Evolutionary conservation across 2,888 invertebrate genomes (phyloP), one percentile per base, ranked within the genome.

Genomic region (Diaprepes abbreviatus): DNA sequence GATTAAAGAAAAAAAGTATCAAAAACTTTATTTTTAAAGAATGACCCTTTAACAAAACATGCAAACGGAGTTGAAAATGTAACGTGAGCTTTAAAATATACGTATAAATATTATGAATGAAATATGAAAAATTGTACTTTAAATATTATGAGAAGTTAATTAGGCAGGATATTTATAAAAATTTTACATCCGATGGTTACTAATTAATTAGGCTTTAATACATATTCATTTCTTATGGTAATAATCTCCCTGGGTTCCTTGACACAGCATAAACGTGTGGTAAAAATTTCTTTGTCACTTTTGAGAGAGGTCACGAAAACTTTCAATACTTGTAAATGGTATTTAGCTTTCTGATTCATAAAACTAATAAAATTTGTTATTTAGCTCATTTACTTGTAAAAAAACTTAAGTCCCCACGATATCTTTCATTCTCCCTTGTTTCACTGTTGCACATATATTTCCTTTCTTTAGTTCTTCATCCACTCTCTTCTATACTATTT

Each of bases 101-200:
- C 14, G 16, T 38, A 57, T 40, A 58, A 58, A 58, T 58, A 58
- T 58, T 58, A 31, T 58, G 58, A 58, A 58, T 58, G 40, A 43
- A 28, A 58, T 43, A 58, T 58, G 38, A 58, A 58, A 58, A 57
- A 12, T 9, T 24, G 9, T 16, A 28, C 17, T 58, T 58, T 28
- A 58, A 58, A 58, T 58, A 58, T 12, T 58, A 58, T 58, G 58
- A 58, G 40, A 31, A 58, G 28, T 58, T 58, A 58, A 58, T 58
- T 58, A 31, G 58, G 43, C 58, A 43, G 21, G 43, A 16, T 40
- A 24, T 7, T 19, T 24, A 58, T 14, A 40, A 58, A 12, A 43
- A 14, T 58, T 43, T 43, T 43, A 31, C 40, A 36, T 57, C 12
- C 14, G 19, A 35, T 58, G 36, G 58, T 58, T 58, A 43, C 58